Conservation (phyloP, 2,113 vertebrate species). For the Neotragus pygmaeus region DNA sequence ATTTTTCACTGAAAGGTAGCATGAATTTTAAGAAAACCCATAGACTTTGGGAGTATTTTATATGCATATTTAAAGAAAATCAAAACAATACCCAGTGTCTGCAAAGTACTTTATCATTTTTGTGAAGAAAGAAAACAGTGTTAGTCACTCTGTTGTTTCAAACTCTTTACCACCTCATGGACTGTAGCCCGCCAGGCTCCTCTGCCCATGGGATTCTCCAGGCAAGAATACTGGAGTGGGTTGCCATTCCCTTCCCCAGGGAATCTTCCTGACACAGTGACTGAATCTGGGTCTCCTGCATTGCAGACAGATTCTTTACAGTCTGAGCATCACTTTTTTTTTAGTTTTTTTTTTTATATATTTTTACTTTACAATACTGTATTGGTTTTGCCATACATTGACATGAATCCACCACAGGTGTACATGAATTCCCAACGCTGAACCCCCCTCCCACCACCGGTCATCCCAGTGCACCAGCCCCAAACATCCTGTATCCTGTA, state of each 20-base stretch:
- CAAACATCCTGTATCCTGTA: no score
- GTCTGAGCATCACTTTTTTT: neutral
- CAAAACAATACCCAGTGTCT: neutral
- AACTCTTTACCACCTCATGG: neutral
- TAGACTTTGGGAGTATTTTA: neutral
- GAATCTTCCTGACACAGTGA: neutral
- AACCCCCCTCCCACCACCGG: no score
- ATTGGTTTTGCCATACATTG: no score
- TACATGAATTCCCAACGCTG: no score
- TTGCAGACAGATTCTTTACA: neutral
- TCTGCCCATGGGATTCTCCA: neutral
- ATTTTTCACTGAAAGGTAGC: neutral
- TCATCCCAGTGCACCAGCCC: no score
- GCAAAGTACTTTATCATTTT: neutral
- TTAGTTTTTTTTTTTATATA: no score
- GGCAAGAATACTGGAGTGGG: neutral
- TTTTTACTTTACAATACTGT: no score
- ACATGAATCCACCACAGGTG: no score
- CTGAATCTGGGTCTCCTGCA: neutral
- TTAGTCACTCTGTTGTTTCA: neutral
- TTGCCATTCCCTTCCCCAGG: neutral
- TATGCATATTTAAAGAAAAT: neutral
- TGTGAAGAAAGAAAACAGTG: neutral
- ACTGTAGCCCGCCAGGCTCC: neutral
- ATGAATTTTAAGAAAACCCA: neutral